phyloP scores from a whole-genome alignment of 2,113 vertebrate species.

The Meleagris gallopavo region DNA sequence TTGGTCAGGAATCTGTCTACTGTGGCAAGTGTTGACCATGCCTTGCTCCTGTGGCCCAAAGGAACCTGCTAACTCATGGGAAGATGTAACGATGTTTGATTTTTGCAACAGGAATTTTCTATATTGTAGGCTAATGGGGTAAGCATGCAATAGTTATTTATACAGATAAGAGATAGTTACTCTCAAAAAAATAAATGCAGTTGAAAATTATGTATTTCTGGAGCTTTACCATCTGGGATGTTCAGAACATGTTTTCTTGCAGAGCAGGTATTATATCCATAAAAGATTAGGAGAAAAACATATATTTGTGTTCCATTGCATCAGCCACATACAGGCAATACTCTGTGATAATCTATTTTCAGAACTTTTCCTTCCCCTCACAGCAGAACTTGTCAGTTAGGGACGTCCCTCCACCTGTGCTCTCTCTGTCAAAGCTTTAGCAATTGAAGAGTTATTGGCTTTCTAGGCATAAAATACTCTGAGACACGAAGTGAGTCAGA shows the following conservation, averaged over 20 bases:
- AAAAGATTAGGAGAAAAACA: not conserved
- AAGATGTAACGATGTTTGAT: not conserved
- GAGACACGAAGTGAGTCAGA: not conserved
- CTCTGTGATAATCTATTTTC: not conserved
- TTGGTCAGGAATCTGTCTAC: not conserved
- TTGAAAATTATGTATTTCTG: not conserved
- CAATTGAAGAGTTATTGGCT: not conserved
- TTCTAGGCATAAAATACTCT: not conserved
- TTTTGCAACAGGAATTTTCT: not conserved
- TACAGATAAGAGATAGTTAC: not conserved
- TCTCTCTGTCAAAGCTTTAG: not conserved
- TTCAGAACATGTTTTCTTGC: not conserved
- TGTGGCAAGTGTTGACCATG: not conserved
- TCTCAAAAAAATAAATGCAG: not conserved
- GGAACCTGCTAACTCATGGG: not conserved
- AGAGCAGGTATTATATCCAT: rapidly evolving
- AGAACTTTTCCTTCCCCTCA: not conserved
- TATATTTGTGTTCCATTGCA: not conserved
- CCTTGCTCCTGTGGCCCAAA: not conserved
- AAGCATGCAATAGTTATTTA: not conserved
- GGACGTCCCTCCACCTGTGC: not conserved
- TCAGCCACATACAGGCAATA: not conserved
- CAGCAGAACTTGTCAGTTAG: not conserved
- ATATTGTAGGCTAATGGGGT: not conserved
- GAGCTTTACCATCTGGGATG: not conserved